phyloP scores from a whole-genome alignment of 2,113 vertebrate species.

The Fregata magnificens region DNA sequence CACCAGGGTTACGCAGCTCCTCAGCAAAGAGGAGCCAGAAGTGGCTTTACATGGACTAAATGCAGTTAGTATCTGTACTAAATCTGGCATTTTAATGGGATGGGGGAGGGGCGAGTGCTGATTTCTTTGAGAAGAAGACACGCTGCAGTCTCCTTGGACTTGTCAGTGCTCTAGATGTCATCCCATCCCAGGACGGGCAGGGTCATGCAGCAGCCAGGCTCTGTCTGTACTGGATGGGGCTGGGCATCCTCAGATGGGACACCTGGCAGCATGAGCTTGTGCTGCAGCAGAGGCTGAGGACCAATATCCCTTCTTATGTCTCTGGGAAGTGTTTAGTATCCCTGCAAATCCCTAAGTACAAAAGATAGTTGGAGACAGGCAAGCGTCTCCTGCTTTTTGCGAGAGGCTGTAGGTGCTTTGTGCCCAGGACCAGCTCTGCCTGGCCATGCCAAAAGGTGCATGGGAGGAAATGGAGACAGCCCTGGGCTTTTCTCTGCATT shows the following conservation, averaged over 20 bases:
- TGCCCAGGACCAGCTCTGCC: not conserved
- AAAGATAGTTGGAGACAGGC: not conserved
- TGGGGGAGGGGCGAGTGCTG: accelerated
- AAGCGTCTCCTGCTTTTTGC: not conserved
- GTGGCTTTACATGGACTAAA: not conserved
- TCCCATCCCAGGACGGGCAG: not conserved
- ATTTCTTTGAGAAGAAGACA: not conserved
- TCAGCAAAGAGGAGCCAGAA: not conserved
- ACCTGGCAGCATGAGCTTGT: not conserved
- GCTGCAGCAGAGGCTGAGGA: not conserved
- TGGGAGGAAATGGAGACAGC: not conserved
- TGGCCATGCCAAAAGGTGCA: accelerated
- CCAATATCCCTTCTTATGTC: not conserved
- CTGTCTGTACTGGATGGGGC: not conserved
- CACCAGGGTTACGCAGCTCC: not conserved
- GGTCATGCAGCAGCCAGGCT: not conserved
- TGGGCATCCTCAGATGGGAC: not conserved
- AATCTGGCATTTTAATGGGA: not conserved
- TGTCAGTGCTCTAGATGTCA: not conserved
- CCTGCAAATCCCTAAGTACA: not conserved
- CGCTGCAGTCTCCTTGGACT: not conserved
- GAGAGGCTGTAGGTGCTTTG: not conserved
- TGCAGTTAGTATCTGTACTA: not conserved
- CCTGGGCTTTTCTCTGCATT: not conserved
- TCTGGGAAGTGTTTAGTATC: not conserved